phyloP scores from a whole-genome alignment of 2,797 vertebrate genomes.

The Sebastiscus albofasciatus region DNA sequence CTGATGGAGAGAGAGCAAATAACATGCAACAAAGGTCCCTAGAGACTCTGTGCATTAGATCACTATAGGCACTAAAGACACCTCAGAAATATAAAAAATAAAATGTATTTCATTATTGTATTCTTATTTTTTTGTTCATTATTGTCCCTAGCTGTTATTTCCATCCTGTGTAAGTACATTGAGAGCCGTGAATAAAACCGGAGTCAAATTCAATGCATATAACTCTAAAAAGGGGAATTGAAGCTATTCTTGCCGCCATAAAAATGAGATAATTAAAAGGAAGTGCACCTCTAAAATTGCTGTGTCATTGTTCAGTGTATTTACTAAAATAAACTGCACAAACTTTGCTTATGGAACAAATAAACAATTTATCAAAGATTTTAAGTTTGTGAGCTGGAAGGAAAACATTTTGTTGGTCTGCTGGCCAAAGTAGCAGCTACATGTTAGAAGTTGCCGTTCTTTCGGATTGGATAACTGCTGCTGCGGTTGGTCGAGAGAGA shows the following conservation, averaged over 20 bases:
- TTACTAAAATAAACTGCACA: neutral
- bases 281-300: neutral
- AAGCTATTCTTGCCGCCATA: neutral
- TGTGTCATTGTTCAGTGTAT: neutral
- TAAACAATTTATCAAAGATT: neutral
- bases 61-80: neutral
- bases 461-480: neutral
- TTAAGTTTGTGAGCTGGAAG: neutral
- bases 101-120: too few relatives aligned
- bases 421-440: neutral
- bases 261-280: neutral
- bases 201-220: too few relatives aligned
- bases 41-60: neutral
- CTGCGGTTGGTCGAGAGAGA: constrained; percentile 16
- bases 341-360: neutral
- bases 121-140: too few relatives aligned
- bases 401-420: neutral
- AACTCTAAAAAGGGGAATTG: neutral
- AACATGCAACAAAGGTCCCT: neutral
- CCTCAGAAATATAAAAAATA: neutral
- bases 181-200: too few relatives aligned
- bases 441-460: neutral
- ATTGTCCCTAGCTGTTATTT: too few relatives aligned
- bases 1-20: neutral
- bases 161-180: too few relatives aligned